Evolutionary conservation across 2,797 vertebrate genomes (phyloP).

Genomic region (Mionectes olivaceus): DNA sequence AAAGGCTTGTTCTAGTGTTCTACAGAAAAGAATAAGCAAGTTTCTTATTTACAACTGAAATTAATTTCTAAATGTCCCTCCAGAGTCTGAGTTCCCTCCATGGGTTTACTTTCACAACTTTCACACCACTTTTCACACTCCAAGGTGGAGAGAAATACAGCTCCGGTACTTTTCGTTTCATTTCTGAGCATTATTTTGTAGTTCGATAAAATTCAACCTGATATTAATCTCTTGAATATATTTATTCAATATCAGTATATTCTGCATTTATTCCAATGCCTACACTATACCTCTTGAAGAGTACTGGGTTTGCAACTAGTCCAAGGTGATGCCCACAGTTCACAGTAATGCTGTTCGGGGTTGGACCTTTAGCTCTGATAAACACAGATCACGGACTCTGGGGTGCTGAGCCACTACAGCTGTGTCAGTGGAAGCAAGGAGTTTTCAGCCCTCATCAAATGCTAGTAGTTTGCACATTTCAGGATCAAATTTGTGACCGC

Average conservation of each 20-base stretch:
- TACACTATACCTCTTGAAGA: background rate
- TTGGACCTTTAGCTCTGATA: background rate
- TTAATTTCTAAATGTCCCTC: background rate
- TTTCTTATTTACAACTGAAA: constrained; percentile 42
- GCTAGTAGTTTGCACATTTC: background rate
- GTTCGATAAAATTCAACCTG: background rate
- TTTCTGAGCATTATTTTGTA: background rate
- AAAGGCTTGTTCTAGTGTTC: background rate
- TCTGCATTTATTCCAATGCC: background rate
- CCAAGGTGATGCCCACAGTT: background rate
- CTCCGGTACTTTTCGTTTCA: accelerated
- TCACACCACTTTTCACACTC: background rate
- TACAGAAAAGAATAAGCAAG: constrained; percentile 16
- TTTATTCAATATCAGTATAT: background rate
- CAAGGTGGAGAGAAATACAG: background rate
- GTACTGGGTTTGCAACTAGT: background rate
- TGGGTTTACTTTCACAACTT: background rate
- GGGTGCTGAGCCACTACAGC: background rate
- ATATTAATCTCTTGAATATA: background rate
- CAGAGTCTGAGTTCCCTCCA: background rate
- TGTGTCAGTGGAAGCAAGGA: background rate
- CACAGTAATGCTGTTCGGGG: background rate
- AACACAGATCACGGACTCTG: background rate
- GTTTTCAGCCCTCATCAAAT: background rate
- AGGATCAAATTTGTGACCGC: background rate